Evolutionary conservation across 2,797 vertebrate genomes (phyloP).

Genomic region (Sebastes iracundus): DNA sequence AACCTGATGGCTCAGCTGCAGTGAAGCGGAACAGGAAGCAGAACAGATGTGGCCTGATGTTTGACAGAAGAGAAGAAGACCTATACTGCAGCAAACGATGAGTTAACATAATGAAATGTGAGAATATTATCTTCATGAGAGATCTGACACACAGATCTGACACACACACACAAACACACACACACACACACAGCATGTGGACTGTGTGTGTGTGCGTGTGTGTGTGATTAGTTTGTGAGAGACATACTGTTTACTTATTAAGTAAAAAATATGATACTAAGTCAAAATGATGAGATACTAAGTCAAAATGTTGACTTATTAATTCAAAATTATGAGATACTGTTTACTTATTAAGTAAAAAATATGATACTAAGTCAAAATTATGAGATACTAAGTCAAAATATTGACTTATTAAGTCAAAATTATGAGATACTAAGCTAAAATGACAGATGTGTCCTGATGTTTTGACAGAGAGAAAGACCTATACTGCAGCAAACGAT

Average conservation of each 20-base stretch:
- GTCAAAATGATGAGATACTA: not conserved
- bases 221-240: slow-evolving; percentile 18
- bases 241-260: not conserved
- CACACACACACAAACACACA: not conserved
- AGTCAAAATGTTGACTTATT: not conserved
- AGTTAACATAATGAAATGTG: not conserved
- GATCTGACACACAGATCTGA: slow-evolving; percentile 6
- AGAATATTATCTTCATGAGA: not conserved
- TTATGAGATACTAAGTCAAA: not conserved
- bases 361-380: not conserved
- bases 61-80: not conserved
- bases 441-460: slow-evolving; percentile 30
- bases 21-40: not conserved
- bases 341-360: no score
- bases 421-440: not conserved
- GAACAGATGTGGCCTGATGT: slow-evolving; percentile 39
- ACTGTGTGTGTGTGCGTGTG: slow-evolving; percentile 6
- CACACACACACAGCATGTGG: slow-evolving; percentile 20
- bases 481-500: not conserved
- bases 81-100: not conserved
- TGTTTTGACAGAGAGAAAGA: not conserved
- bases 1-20: not conserved
- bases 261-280: no score
- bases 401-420: not conserved
- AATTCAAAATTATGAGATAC: not conserved